Percentiles rank a stretch among this genome's conserved stretches.
Evolutionary conservation across 2,113 vertebrate species (phyloP).

Genomic region (Pimephales promelas): DNA sequence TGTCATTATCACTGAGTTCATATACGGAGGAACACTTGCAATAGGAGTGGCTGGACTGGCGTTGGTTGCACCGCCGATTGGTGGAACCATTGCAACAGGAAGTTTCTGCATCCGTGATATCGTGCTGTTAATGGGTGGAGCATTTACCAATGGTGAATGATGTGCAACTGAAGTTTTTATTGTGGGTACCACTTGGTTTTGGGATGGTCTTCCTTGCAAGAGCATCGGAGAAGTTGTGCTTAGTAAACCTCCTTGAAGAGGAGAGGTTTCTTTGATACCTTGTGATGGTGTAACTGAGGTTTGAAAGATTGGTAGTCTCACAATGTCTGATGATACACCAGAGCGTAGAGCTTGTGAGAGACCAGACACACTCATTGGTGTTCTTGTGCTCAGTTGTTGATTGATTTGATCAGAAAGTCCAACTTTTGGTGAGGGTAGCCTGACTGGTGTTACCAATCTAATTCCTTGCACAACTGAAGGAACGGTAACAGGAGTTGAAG

Average conservation of each 20-base stretch:
- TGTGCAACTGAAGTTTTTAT: constrained; percentile 55
- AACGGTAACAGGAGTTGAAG: constrained; percentile 20
- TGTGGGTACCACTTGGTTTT: constrained; percentile 50
- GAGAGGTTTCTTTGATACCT: neutral
- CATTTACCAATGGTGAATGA: constrained; percentile 75
- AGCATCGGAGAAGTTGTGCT: constrained; percentile 50
- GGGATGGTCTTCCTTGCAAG: constrained; percentile 56
- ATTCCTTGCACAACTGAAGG: constrained; percentile 51
- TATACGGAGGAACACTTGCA: constrained; percentile 59
- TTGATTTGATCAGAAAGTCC: constrained; percentile 12
- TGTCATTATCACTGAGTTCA: constrained; percentile 59
- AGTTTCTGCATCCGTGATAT: constrained; percentile 73
- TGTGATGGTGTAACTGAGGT: constrained; percentile 32
- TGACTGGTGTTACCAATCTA: constrained; percentile 47
- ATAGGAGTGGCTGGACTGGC: constrained; percentile 68
- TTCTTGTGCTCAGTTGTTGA: constrained; percentile 30
- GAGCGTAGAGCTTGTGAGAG: constrained; percentile 34
- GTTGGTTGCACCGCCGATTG: constrained; percentile 70
- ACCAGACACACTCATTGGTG: constrained; percentile 28
- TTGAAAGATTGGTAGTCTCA: constrained; percentile 40
- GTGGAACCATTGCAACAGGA: constrained; percentile 77
- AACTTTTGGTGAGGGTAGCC: constrained; percentile 41
- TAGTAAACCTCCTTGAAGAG: constrained; percentile 18
- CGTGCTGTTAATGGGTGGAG: constrained; percentile 76
- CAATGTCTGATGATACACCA: constrained; percentile 20